Evolutionary conservation across 2,888 invertebrate genomes (phyloP).

Genomic region (Pyrrhia umbra): DNA sequence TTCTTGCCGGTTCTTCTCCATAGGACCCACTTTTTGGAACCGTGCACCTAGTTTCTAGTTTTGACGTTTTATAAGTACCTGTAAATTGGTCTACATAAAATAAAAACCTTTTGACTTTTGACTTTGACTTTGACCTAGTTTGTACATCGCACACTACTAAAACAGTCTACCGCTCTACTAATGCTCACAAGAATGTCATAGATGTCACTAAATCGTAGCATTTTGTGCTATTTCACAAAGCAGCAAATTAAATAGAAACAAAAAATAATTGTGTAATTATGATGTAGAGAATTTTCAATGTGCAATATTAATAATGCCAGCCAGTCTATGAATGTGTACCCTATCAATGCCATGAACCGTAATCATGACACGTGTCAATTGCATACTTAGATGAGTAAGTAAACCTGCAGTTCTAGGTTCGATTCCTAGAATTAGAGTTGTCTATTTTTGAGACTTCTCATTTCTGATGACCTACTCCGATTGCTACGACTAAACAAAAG

Average conservation of each 20-base stretch:
- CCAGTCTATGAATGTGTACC: background rate
- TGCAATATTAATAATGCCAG: background rate
- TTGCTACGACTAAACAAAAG: conserved; percentile 50
- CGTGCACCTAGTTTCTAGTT: too few relatives aligned
- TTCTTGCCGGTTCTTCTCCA: too few relatives aligned
- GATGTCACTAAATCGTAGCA: conserved; percentile 26
- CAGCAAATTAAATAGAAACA: too few relatives aligned
- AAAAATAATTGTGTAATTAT: conserved; percentile 11
- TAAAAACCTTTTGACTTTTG: too few relatives aligned
- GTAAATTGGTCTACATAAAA: too few relatives aligned
- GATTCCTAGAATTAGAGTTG: conserved; percentile 30
- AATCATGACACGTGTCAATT: conserved; percentile 14
- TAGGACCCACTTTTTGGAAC: too few relatives aligned
- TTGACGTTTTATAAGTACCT: too few relatives aligned
- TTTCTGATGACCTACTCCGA: conserved; percentile 51
- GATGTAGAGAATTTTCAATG: background rate
- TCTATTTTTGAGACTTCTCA: conserved; percentile 34
- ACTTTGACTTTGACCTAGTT: too few relatives aligned
- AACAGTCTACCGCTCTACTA: background rate
- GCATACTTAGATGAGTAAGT: background rate
- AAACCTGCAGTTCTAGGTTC: conserved; percentile 26
- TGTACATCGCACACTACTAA: background rate
- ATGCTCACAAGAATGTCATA: background rate
- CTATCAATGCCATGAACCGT: background rate
- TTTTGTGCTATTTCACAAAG: background rate